Percentiles rank a stretch among this genome's conserved stretches.
These are phyloP conservation scores for Cryptus armator DNA, from an alignment of 2,888 invertebrate genomes.

Conservation along the genomic window DNA sequence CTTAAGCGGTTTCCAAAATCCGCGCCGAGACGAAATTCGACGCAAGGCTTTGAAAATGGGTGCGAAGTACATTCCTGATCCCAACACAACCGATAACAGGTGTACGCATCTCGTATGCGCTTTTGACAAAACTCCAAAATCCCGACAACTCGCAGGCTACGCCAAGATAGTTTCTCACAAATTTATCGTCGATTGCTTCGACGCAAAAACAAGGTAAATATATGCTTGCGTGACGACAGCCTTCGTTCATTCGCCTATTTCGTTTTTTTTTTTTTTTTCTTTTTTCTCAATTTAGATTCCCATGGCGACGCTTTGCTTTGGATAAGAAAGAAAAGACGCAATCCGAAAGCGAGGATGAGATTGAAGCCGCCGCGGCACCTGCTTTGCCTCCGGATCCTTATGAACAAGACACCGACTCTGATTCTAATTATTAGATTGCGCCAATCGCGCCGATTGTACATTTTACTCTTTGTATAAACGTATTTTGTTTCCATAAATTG, in stretches of 20 bases:
- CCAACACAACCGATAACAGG: constrained; percentile 79
- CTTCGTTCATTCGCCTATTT: too few species aligned
- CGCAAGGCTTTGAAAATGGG: constrained; percentile 83
- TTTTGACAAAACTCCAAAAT: constrained; percentile 83
- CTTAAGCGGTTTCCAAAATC: constrained; percentile 83
- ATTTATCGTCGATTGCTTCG: constrained; percentile 82
- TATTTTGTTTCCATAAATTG: background rate
- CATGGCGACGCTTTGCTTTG: constrained; percentile 83
- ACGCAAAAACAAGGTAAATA: constrained; percentile 79
- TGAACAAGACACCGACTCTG: constrained; percentile 79
- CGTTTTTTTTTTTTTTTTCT: background rate
- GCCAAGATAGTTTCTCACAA: constrained; percentile 80
- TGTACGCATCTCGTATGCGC: constrained; percentile 83
- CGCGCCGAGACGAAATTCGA: constrained; percentile 81
- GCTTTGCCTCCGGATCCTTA: constrained; percentile 72
- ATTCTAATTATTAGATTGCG: constrained; percentile 68
- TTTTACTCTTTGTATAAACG: background rate
- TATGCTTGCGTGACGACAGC: too few species aligned
- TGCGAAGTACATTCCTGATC: constrained; percentile 81
- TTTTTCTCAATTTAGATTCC: constrained; percentile 74
- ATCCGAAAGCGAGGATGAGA: constrained; percentile 83
- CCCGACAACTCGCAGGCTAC: constrained; percentile 77
- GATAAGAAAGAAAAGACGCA: constrained; percentile 74
- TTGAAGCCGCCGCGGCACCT: constrained; percentile 73
- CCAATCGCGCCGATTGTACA: background rate